Percentiles rank a stretch among this genome's conserved stretches.
Evolutionary conservation across 2,113 vertebrate species (phyloP).

Genomic region (Oreocharis arfaki): DNA sequence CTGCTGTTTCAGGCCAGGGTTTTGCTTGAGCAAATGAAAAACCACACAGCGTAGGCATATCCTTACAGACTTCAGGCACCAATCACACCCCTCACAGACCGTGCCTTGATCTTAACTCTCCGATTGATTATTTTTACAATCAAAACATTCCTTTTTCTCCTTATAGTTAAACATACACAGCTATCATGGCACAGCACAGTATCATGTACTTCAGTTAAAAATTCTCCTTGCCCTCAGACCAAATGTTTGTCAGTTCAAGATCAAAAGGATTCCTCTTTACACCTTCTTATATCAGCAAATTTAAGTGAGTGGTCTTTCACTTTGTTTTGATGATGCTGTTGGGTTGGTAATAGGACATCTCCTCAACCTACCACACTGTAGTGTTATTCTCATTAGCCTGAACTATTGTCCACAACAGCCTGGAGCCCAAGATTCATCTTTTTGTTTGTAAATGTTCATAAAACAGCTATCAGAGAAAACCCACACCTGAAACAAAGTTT

Average conservation of each 20-base stretch:
- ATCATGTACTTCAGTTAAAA: background rate
- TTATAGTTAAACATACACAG: background rate
- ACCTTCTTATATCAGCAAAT: background rate
- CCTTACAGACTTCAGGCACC: background rate
- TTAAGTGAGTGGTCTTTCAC: background rate
- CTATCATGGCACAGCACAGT: background rate
- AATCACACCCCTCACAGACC: background rate
- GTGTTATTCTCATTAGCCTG: background rate
- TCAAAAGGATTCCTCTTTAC: background rate
- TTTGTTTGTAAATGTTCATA: background rate
- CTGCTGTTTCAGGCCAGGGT: background rate
- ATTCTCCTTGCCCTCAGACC: background rate
- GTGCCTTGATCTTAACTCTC: background rate
- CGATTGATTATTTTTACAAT: background rate
- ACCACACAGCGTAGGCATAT: fast-evolving
- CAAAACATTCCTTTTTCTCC: background rate
- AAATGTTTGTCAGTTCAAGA: background rate
- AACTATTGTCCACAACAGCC: background rate
- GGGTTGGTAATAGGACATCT: background rate
- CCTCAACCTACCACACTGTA: too few relatives aligned
- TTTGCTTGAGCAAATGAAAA: background rate
- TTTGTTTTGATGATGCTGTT: background rate
- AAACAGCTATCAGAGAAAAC: background rate
- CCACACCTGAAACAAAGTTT: background rate
- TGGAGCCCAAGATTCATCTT: background rate